A percentile compares a stretch with the other conserved stretches of the same genome.
phyloP scores from a whole-genome alignment of 2,797 vertebrate genomes.

The Scleropages formosus region DNA sequence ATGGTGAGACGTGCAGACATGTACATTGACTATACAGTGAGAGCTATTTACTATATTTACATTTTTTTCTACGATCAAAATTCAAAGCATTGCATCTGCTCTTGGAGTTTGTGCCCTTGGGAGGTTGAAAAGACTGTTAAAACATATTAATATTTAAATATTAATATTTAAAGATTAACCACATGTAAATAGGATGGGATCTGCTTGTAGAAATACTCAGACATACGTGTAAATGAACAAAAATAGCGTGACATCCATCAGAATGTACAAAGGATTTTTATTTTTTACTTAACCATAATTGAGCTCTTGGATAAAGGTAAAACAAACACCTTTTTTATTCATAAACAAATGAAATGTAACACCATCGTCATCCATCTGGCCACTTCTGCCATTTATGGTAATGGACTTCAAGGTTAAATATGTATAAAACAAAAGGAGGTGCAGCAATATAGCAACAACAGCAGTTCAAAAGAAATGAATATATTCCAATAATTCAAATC shows the following conservation, averaged over 20 bases:
- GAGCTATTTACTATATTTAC: too few relatives aligned
- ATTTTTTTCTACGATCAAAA: too few relatives aligned
- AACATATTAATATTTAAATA: neutral
- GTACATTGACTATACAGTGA: too few relatives aligned
- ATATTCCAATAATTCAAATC: neutral
- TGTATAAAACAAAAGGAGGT: constrained; percentile 22
- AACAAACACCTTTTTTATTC: constrained; percentile 11
- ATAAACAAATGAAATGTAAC: constrained; percentile 24
- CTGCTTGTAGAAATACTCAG: neutral
- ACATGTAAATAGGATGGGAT: too few relatives aligned
- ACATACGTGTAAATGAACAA: neutral
- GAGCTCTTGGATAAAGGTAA: neutral
- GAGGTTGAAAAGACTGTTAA: neutral
- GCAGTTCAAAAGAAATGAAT: constrained; percentile 3
- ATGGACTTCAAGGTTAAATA: constrained; percentile 26
- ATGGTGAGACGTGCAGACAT: too few relatives aligned
- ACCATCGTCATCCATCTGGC: constrained; percentile 27
- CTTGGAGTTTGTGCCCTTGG: neutral
- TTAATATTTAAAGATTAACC: too few relatives aligned
- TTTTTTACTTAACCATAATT: too few relatives aligned
- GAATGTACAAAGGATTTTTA: too few relatives aligned
- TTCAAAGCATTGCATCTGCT: too few relatives aligned
- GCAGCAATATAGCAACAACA: neutral
- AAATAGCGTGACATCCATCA: too few relatives aligned
- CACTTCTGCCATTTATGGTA: constrained; percentile 18